Base-by-base conservation (phyloP, 2,113 vertebrate species). In the Hydrolagus affinis region DNA sequence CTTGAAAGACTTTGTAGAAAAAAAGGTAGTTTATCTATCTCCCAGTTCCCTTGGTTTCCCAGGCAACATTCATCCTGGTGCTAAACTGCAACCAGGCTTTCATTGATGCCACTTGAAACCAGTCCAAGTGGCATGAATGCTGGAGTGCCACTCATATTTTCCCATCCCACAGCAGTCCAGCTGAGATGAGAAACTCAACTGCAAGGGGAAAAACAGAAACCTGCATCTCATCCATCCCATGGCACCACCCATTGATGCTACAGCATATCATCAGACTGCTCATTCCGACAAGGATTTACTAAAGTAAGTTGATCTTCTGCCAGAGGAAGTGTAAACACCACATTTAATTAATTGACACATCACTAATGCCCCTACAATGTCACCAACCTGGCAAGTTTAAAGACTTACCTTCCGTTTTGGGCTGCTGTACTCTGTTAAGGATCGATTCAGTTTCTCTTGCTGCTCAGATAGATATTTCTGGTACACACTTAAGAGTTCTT, bases 391-490 rank as follows among this genome's bases (percentile, higher is more conserved):
- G 19, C 21, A 62, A 57, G 70, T 23, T 56, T 80, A 21, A 21
- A 76, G 10, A 10, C 88, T 92, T 94, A 98, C 97, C 96, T 94
- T 93, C 87, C 89, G 92, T 60, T 94, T 92, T 57, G 90, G 88
- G 88, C 93, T 91, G 89, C 88, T 93, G 86, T 95, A 93, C 87
- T 96, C 93, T 23, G 95, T 92, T 69, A 97, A 93, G 85, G 96
- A 96, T 86, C 1, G 93, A 86, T 93, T 95, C 15, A 98, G 95
- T 85, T 97, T 96, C 25, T 95, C 93, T 87, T 98, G 96, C 90
- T 98, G 96, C 88, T 98, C 96, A 73, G 95, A 94, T 11, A 99
- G 94, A 86, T 97, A 97, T 87, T 96, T 96, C 91, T 98, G 97
- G 91, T 98, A 98, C n/a, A 98, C 95, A 23, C 92, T 94, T 75